A percentile compares a stretch with the other conserved stretches of the same genome.
Evolutionary conservation across 2,113 vertebrate genomes (phyloP).

Genomic region (Clarias magur): DNA sequence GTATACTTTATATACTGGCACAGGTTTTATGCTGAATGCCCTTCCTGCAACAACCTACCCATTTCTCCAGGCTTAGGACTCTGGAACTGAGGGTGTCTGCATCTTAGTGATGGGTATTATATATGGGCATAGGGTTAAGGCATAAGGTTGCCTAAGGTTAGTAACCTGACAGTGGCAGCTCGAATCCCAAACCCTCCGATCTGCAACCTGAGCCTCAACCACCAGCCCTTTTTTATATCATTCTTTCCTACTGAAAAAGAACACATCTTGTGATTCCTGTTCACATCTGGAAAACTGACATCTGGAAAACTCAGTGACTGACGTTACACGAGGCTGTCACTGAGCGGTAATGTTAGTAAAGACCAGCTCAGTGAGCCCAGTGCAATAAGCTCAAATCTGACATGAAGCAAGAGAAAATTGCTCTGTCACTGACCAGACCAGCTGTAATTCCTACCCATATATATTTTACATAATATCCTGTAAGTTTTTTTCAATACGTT

Average conservation of each 20-base stretch:
- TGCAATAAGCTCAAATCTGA: background rate
- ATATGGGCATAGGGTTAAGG: too few relatives aligned
- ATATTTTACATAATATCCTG: background rate
- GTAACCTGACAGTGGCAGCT: too few relatives aligned
- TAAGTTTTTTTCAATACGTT: background rate
- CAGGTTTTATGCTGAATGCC: too few relatives aligned
- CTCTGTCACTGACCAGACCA: background rate
- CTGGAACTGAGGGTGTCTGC: too few relatives aligned
- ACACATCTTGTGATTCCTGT: background rate
- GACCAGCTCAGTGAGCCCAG: background rate
- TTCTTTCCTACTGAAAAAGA: background rate
- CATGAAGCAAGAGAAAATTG: background rate
- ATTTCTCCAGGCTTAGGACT: too few relatives aligned
- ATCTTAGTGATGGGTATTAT: too few relatives aligned
- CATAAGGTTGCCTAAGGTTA: too few relatives aligned
- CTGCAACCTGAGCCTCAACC: too few relatives aligned
- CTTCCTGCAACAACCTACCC: too few relatives aligned
- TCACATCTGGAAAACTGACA: background rate
- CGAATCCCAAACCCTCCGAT: too few relatives aligned
- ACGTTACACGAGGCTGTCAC: background rate
- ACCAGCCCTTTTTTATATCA: too few relatives aligned
- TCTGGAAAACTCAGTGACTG: background rate
- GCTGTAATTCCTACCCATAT: background rate
- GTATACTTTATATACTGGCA: too few relatives aligned
- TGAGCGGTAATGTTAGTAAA: background rate